A percentile compares a stretch with the other conserved stretches of the same genome.
Evolutionary conservation across 2,113 vertebrate species (phyloP).

Genomic region (Pygoscelis antarcticus): DNA sequence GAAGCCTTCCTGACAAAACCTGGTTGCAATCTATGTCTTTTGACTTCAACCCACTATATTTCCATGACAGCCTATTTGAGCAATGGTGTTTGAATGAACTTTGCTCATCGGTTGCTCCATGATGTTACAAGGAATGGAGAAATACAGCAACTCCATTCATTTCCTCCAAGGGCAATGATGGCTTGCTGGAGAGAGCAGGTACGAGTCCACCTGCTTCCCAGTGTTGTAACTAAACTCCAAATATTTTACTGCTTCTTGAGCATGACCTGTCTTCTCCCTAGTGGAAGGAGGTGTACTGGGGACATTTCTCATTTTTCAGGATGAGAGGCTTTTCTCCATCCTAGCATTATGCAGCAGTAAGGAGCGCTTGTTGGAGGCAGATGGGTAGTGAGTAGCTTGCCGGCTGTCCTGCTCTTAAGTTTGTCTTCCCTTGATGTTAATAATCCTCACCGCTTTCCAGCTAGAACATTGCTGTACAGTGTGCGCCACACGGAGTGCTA

Average conservation of each 20-base stretch:
- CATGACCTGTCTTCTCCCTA: neutral
- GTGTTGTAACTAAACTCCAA: neutral
- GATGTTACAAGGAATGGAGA: neutral
- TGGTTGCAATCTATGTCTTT: neutral
- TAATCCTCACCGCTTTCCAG: neutral
- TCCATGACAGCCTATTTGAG: neutral
- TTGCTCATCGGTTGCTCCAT: neutral
- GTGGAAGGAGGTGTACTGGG: neutral
- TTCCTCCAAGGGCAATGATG: neutral
- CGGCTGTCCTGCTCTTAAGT: neutral
- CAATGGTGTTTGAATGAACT: neutral
- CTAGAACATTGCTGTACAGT: neutral
- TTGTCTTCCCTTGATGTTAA: neutral
- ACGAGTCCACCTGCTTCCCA: neutral
- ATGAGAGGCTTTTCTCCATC: neutral
- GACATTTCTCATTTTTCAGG: neutral
- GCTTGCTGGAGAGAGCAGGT: neutral
- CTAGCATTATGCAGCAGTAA: neutral
- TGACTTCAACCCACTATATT: neutral
- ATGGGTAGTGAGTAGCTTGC: neutral
- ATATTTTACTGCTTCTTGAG: neutral
- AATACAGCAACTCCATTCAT: neutral
- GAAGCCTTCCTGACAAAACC: neutral
- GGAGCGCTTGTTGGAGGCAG: neutral
- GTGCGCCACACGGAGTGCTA: neutral